phyloP scores from a whole-genome alignment of 2,113 vertebrate genomes.

The Speoplatyrhinus poulsoni region DNA sequence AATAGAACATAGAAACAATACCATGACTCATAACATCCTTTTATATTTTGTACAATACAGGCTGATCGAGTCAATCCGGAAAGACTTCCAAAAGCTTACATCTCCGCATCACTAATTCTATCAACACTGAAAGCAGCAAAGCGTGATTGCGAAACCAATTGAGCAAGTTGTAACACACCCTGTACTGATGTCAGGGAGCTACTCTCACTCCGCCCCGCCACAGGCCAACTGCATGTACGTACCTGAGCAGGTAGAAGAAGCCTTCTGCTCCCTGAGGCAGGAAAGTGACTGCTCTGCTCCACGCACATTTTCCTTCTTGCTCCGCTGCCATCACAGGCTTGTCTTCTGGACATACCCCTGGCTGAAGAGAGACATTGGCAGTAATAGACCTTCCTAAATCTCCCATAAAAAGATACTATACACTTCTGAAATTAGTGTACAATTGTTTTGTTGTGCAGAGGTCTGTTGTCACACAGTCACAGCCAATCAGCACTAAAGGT shows the following conservation, averaged over 20 bases:
- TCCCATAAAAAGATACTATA: background rate
- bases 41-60: constrained; percentile 5
- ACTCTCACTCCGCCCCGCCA: constrained; percentile 24
- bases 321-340: constrained; percentile 50
- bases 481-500: too few relatives aligned
- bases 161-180: constrained; percentile 45
- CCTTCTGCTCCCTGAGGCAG: constrained; percentile 60
- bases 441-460: too few relatives aligned
- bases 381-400: background rate
- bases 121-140: constrained; percentile 2
- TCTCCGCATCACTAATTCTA: constrained; percentile 7
- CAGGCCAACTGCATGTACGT: constrained; percentile 39
- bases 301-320: constrained; percentile 62
- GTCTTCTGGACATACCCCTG: constrained; percentile 56
- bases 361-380: constrained; percentile 29
- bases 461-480: too few relatives aligned
- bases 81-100: constrained; percentile 17
- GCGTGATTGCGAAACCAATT: constrained; percentile 17
- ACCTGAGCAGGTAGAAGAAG: constrained; percentile 72
- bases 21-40: background rate
- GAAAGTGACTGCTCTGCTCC: constrained; percentile 69
- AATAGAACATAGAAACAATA: constrained; percentile 7
- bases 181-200: constrained; percentile 36
- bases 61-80: constrained; percentile 26
- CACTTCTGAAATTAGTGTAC: background rate